Percentiles rank a stretch among this genome's conserved stretches.
Conservation (phyloP, 2,888 invertebrate species). For the Ferdinandea cuprea region DNA sequence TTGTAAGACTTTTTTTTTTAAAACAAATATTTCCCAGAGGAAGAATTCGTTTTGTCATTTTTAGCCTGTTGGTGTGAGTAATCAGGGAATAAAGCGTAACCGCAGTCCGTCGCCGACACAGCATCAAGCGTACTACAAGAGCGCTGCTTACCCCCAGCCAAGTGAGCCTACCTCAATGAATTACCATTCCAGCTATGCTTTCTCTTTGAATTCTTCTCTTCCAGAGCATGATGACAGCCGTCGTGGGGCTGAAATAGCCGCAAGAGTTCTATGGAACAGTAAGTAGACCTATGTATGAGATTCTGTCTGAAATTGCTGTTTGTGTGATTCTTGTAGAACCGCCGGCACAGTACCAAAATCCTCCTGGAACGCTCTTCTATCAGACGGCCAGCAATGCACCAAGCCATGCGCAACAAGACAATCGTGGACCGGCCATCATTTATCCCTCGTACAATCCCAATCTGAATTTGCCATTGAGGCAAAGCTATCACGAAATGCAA, state of each 20-base stretch:
- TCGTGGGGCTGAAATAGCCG: slow-evolving; percentile 91
- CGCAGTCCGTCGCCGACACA: slow-evolving; percentile 86
- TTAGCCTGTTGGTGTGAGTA: slow-evolving; percentile 77
- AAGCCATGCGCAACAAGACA: slow-evolving; percentile 81
- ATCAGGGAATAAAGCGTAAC: slow-evolving; percentile 83
- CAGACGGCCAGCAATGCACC: slow-evolving; percentile 83
- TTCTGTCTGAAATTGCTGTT: not conserved
- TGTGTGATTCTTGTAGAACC: slow-evolving; percentile 82
- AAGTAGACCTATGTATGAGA: slow-evolving; percentile 82
- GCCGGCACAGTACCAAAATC: slow-evolving; percentile 83
- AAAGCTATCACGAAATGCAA: slow-evolving; percentile 81
- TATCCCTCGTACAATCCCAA: slow-evolving; percentile 79
- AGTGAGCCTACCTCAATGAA: slow-evolving; percentile 78
- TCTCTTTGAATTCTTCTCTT: slow-evolving; percentile 80
- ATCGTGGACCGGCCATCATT: slow-evolving; percentile 79
- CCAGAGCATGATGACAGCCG: slow-evolving; percentile 91
- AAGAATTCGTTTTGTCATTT: slow-evolving; percentile 16
- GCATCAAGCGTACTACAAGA: slow-evolving; percentile 81
- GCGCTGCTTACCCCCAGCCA: slow-evolving; percentile 79
- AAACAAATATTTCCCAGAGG: not conserved
- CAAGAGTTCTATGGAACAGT: slow-evolving; percentile 94
- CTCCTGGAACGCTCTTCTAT: slow-evolving; percentile 84
- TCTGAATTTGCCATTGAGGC: slow-evolving; percentile 80
- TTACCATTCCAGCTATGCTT: slow-evolving; percentile 75
- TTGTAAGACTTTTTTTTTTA: slow-evolving; percentile 64